A percentile compares a stretch with the other conserved stretches of the same genome.
These are phyloP conservation scores for Ailuropoda melanoleuca DNA, from an alignment of 2,113 vertebrate species.

Conservation along the genomic window DNA sequence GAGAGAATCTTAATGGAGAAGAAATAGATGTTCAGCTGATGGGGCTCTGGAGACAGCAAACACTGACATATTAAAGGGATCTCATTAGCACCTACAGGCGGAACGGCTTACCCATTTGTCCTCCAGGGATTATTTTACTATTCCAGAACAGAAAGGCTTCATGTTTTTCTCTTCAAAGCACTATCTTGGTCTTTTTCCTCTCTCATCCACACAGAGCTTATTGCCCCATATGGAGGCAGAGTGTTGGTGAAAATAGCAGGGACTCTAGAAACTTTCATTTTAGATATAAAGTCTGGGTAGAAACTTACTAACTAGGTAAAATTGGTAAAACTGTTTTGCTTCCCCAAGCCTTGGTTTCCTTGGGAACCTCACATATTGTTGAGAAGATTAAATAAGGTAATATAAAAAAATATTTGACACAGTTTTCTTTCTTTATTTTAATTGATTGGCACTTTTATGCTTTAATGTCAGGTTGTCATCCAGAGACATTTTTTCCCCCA, in stretches of 20 bases:
- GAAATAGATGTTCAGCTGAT: not conserved
- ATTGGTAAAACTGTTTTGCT: not conserved
- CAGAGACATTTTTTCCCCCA: not conserved
- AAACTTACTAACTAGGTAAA: not conserved
- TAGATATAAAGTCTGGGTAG: not conserved
- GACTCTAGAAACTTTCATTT: not conserved
- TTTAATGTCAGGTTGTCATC: not conserved
- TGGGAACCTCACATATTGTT: not conserved
- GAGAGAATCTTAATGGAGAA: not conserved
- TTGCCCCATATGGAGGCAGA: not conserved
- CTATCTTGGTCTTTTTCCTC: not conserved
- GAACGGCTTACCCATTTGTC: not conserved
- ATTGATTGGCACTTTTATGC: not conserved
- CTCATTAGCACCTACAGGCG: not conserved
- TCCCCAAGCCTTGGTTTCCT: not conserved
- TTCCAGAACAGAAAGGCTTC: not conserved
- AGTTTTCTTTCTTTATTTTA: slow-evolving; percentile 14
- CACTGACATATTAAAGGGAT: not conserved
- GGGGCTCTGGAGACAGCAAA: not conserved
- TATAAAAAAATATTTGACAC: not conserved
- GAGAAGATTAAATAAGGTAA: not conserved
- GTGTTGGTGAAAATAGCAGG: not conserved
- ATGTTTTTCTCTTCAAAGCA: not conserved
- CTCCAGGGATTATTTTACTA: not conserved
- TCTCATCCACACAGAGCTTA: not conserved